These are phyloP conservation scores for Hippocampus comes DNA, from an alignment of 2,113 vertebrate genomes.

Conservation along the genomic window DNA sequence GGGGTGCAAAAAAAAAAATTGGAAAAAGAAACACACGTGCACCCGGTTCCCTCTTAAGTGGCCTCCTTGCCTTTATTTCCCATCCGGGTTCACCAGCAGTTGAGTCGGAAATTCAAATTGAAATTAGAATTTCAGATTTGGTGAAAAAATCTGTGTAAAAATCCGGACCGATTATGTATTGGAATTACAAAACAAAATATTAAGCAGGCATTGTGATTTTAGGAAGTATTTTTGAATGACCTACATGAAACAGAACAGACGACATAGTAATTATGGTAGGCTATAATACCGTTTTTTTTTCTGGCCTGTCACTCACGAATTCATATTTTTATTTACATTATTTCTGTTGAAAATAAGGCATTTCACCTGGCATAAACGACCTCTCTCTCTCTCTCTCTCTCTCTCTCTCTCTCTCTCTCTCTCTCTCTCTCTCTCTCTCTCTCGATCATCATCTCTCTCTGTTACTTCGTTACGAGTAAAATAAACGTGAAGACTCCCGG, in stretches of 20 bases:
- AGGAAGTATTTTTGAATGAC: too few relatives aligned
- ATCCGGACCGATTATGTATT: not conserved
- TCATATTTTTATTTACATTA: too few relatives aligned
- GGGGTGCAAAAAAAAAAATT: not conserved
- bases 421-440: not conserved
- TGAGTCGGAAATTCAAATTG: not conserved
- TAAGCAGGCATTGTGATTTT: too few relatives aligned
- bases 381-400: not conserved
- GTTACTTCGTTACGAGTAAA: not conserved
- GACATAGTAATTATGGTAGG: too few relatives aligned
- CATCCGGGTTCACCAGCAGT: not conserved
- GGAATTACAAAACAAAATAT: not conserved
- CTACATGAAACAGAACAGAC: too few relatives aligned
- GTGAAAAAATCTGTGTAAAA: not conserved
- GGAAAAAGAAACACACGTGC: slow-evolving; percentile 39
- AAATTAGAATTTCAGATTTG: not conserved
- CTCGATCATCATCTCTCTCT: not conserved
- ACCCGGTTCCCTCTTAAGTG: slow-evolving; percentile 53
- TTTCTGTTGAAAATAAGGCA: too few relatives aligned
- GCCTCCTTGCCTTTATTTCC: slow-evolving; percentile 2
- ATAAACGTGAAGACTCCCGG: not conserved
- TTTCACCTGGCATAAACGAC: too few relatives aligned
- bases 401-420: not conserved
- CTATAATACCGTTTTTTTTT: too few relatives aligned
- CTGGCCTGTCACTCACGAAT: too few relatives aligned